These are phyloP conservation scores for Bufo gargarizans DNA, from an alignment of 2,113 vertebrate genomes.

Conservation along the genomic window DNA sequence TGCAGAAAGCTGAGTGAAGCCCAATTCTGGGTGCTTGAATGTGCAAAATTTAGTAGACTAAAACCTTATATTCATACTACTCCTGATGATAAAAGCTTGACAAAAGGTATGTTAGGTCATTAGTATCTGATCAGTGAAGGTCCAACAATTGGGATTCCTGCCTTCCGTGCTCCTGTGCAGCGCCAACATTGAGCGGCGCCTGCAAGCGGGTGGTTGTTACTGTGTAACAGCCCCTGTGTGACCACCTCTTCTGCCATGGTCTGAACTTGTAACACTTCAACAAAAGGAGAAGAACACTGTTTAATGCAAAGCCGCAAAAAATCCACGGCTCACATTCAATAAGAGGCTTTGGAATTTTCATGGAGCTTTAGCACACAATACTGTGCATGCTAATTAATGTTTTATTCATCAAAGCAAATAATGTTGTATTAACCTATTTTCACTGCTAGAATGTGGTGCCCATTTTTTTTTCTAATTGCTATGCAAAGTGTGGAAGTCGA, in stretches of 20 bases:
- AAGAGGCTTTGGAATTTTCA: slow-evolving; percentile 26
- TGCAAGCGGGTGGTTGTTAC: too few relatives aligned
- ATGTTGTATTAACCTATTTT: slow-evolving; percentile 16
- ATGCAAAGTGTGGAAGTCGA: background rate
- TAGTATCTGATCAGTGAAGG: too few relatives aligned
- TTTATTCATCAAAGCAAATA: slow-evolving; percentile 32
- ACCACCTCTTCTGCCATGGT: background rate
- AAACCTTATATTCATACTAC: too few relatives aligned
- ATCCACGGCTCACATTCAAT: slow-evolving; percentile 18
- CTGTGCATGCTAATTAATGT: slow-evolving; percentile 27
- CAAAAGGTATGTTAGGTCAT: too few relatives aligned
- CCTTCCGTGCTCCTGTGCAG: too few relatives aligned
- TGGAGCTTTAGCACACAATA: slow-evolving; percentile 10
- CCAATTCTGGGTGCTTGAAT: too few relatives aligned
- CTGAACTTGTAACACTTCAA: background rate
- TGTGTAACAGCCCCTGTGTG: too few relatives aligned
- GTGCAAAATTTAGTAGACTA: too few relatives aligned
- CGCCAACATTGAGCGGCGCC: too few relatives aligned
- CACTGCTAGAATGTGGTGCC: background rate
- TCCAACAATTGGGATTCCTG: too few relatives aligned
- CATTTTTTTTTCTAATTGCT: background rate
- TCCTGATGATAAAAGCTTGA: too few relatives aligned
- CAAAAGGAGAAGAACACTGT: background rate
- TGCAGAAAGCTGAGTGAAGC: too few relatives aligned
- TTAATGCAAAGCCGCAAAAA: background rate